Conservation (phyloP, 2,888 invertebrate genomes). For the Oxytorus armatus region DNA sequence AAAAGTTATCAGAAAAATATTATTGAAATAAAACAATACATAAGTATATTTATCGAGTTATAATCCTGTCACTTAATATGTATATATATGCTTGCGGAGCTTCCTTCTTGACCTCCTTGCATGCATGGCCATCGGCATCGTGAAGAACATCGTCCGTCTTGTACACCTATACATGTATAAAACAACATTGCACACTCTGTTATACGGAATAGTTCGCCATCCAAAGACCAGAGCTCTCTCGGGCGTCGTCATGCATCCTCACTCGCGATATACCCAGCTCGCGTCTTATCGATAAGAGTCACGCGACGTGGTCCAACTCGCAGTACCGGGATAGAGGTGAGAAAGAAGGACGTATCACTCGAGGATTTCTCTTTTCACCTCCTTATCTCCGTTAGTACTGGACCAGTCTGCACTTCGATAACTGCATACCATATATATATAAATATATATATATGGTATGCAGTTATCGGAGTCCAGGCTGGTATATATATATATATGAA, state of each 20-base stretch:
- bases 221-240: constrained; percentile 28
- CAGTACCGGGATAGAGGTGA: constrained; percentile 33
- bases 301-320: constrained; percentile 70
- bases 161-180: not conserved
- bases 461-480: not conserved
- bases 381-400: constrained; percentile 69
- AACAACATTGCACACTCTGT: not conserved
- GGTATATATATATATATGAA: not conserved
- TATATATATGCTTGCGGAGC: constrained; percentile 5
- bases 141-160: constrained; percentile 50
- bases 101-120: constrained; percentile 47
- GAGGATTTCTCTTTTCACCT: constrained; percentile 71
- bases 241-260: constrained; percentile 64
- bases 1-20: constrained; percentile 31
- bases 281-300: constrained; percentile 74
- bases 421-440: constrained; percentile 34
- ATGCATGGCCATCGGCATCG: constrained; percentile 41
- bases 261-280: constrained; percentile 13
- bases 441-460: constrained; percentile 11
- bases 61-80: not conserved
- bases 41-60: constrained; percentile 4
- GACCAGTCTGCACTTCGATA: constrained; percentile 52
- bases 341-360: constrained; percentile 69
- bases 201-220: constrained; percentile 31
- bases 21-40: constrained; percentile 43